Base-by-base conservation (phyloP, 2,797 vertebrate species). In the Melopsittacus undulatus region DNA sequence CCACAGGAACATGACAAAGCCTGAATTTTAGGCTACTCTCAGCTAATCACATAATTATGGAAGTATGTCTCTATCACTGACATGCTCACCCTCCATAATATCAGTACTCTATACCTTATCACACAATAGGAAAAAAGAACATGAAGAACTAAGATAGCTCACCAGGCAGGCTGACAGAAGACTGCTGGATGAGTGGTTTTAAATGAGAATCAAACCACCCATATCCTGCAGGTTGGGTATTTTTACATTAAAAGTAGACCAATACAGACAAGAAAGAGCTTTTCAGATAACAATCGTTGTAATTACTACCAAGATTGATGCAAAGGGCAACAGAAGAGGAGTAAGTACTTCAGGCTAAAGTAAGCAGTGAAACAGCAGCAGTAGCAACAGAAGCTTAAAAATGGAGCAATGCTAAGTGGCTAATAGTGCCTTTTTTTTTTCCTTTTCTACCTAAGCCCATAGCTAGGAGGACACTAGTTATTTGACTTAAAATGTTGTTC, bases 301-400 rank as follows among this genome's bases (percentile, higher is more conserved):
- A 82, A 79, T 62, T 87, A 36, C 36, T 62, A 89, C 13, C 30
- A 54, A 75, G 63, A 69, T 1, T 90, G 43, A 95, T 68, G 56
- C 0, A 0, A 82, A 30, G 23, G 49, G 29, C 56, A 93, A 83
- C 38, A 77, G 32, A 89, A 90, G 17, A 95, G 12, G 38, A 81
- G 0, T 61, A 94, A 81, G 52, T 83, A 84, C 38, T 66, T 59
- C 38, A 83, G 80, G 69, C 66, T 83, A 63, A 82, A 85, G 64
- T 73, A 82, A 84, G 59, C 70, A 89, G 43, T 79, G 80, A 90
- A 92, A 93, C 49, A 91, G 86, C 68, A 90, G 82, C 63, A 92
- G 87, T 49, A 83, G 68, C 76, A 92, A 90, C 27, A 91, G 74
- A 56, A 90, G 63, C 84, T 87, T 57, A 74, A 52, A 85, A 89